Evolutionary conservation across 1,140 invertebrate genomes (phyloP).

Genomic region (Psilanteris sp.): DNA sequence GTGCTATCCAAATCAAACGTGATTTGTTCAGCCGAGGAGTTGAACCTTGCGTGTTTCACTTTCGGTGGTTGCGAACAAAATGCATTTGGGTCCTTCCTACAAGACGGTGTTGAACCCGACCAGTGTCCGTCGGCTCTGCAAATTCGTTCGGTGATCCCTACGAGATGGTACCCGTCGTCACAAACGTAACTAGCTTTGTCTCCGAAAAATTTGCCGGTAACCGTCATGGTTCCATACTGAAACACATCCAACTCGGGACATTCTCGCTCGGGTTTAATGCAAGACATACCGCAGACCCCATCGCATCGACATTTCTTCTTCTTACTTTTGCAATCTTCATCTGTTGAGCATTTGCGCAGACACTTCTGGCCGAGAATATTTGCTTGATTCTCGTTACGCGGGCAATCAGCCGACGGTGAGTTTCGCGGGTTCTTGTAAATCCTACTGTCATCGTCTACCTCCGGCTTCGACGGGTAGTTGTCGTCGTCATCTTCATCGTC

Average conservation of each 20-base stretch:
- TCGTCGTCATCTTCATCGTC: conserved; percentile 81
- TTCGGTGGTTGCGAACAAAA: conserved; percentile 93
- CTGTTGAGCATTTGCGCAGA: conserved; percentile 94
- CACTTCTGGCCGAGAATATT: conserved; percentile 87
- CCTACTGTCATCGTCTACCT: conserved; percentile 86
- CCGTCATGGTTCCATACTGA: conserved; percentile 85
- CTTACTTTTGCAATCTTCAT: conserved; percentile 97
- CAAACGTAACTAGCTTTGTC: conserved; percentile 91
- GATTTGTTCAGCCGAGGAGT: conserved; percentile 88
- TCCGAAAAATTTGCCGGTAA: conserved; percentile 88
- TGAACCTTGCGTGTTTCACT: conserved; percentile 93
- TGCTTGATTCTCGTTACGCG: conserved; percentile 88
- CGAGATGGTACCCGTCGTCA: conserved; percentile 90
- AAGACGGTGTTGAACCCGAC: conserved; percentile 92
- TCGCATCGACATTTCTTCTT: conserved; percentile 98
- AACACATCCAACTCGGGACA: conserved; percentile 88
- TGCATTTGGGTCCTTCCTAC: conserved; percentile 91
- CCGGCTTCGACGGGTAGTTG: conserved; percentile 79
- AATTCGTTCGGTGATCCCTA: conserved; percentile 89
- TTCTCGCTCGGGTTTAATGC: conserved; percentile 96
- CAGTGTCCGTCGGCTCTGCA: conserved; percentile 96
- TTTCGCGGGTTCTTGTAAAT: conserved; percentile 94
- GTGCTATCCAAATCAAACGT: conserved; percentile 93
- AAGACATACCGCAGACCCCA: conserved; percentile 96
- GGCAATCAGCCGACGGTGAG: conserved; percentile 90